Percentiles rank a stretch among this genome's conserved stretches.
Evolutionary conservation across 1,140 invertebrate species (phyloP).

Genomic region (Bilobella aurantiaca): DNA sequence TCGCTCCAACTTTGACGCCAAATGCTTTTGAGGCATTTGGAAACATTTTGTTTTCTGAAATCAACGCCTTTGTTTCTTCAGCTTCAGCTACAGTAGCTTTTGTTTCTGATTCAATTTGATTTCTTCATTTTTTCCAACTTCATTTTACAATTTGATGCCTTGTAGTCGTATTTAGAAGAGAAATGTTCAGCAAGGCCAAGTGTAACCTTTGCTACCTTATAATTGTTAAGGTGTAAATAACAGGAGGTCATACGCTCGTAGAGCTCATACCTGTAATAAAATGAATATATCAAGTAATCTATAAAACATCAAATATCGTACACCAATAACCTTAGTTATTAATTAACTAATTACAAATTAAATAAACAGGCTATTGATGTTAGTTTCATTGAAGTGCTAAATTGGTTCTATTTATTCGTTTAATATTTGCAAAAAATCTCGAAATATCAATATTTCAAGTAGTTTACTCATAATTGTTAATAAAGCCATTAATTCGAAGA

Average conservation of each 20-base stretch:
- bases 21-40: slow-evolving; percentile 49
- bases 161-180: slow-evolving; percentile 17
- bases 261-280: slow-evolving; percentile 22
- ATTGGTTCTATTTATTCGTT: too few species aligned
- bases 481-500: too few species aligned
- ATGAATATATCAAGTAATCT: too few species aligned
- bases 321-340: too few species aligned
- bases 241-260: slow-evolving; percentile 33
- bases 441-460: too few species aligned
- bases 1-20: slow-evolving; percentile 43
- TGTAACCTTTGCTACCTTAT: slow-evolving; percentile 24
- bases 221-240: slow-evolving; percentile 33
- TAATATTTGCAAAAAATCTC: too few species aligned
- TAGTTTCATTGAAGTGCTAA: too few species aligned
- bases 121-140: slow-evolving; percentile 24
- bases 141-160: slow-evolving; percentile 22
- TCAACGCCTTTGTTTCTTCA: not conserved
- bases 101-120: not conserved
- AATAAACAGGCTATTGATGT: too few species aligned
- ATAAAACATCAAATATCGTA: too few species aligned
- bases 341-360: too few species aligned
- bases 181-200: slow-evolving; percentile 26
- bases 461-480: too few species aligned
- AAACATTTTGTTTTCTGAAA: slow-evolving; percentile 43
- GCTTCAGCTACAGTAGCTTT: not conserved